phyloP scores from a whole-genome alignment of 2,113 vertebrate genomes.

The Dicaeum eximium region DNA sequence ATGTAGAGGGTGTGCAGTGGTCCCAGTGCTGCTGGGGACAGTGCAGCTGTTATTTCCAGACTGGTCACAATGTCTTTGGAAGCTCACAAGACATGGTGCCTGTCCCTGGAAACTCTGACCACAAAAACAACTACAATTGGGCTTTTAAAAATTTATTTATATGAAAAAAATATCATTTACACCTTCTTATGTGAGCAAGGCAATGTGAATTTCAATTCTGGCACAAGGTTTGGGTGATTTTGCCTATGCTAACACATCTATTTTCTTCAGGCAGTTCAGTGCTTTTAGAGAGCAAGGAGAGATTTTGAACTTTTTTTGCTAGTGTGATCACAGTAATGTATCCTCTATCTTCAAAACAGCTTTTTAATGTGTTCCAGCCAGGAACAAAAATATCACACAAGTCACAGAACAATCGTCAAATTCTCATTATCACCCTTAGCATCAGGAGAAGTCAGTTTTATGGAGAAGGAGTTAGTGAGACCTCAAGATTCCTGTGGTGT shows the following conservation, averaged over 20 bases:
- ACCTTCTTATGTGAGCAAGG: neutral
- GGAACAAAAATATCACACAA: slow-evolving; percentile 49
- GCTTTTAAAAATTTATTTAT: neutral
- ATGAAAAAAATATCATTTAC: neutral
- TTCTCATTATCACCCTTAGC: slow-evolving; percentile 43
- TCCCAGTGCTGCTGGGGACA: neutral
- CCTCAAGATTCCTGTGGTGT: slow-evolving; percentile 26
- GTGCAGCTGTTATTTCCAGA: neutral
- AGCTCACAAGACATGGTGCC: neutral
- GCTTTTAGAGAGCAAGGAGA: slow-evolving; percentile 9
- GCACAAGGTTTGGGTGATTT: neutral
- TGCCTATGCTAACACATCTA: neutral
- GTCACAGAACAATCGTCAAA: slow-evolving; percentile 54
- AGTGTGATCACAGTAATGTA: slow-evolving; percentile 49
- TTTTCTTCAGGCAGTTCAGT: slow-evolving; percentile 3
- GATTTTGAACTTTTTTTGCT: slow-evolving; percentile 28
- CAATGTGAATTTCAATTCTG: neutral
- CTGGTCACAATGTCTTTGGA: neutral
- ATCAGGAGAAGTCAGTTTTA: slow-evolving; percentile 42
- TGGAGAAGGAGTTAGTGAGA: slow-evolving; percentile 20
- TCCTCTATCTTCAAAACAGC: slow-evolving; percentile 39
- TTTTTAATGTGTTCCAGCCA: slow-evolving; percentile 49
- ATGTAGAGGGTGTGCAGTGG: neutral
- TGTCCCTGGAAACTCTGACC: neutral
- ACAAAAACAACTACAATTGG: neutral